phyloP scores from a whole-genome alignment of 2,888 invertebrate species.

The Ectropis crepuscularia region DNA sequence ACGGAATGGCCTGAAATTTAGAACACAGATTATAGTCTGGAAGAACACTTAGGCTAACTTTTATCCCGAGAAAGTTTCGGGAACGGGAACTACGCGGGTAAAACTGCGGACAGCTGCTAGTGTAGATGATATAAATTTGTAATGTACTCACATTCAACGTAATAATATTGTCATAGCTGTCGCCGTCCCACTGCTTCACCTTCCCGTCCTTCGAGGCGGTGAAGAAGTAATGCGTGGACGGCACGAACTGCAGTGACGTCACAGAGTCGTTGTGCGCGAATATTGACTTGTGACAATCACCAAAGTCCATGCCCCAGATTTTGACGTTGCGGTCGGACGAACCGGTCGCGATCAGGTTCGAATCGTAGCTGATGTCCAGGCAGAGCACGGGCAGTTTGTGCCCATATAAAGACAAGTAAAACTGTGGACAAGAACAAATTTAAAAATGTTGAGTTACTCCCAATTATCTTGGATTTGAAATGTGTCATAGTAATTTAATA shows the following conservation, averaged over 20 bases:
- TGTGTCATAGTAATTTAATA: too few relatives aligned
- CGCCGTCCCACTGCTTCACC: slow-evolving; percentile 98
- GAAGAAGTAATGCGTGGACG: slow-evolving; percentile 96
- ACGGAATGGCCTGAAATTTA: too few relatives aligned
- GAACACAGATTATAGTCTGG: too few relatives aligned
- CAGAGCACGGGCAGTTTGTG: slow-evolving; percentile 97
- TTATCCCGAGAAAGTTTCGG: too few relatives aligned
- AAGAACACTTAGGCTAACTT: too few relatives aligned
- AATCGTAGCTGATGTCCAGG: slow-evolving; percentile 96
- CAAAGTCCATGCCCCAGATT: slow-evolving; percentile 99
- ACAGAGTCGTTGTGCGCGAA: slow-evolving; percentile 99
- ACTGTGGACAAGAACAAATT: slow-evolving; percentile 77
- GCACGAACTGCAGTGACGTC: slow-evolving; percentile 94
- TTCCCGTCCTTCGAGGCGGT: slow-evolving; percentile 97
- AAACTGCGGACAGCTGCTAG: too few relatives aligned
- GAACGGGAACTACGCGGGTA: too few relatives aligned
- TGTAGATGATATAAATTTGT: not conserved
- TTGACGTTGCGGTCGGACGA: slow-evolving; percentile 98
- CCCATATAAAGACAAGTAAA: slow-evolving; percentile 97
- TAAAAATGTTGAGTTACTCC: too few relatives aligned
- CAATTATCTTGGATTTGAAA: too few relatives aligned
- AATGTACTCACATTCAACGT: slow-evolving; percentile 88
- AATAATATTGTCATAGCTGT: slow-evolving; percentile 95
- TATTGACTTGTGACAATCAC: slow-evolving; percentile 98
- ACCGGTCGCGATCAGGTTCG: slow-evolving; percentile 94